Conservation (phyloP, 2,113 vertebrate species). For the Epinephelus cyanopodus region DNA sequence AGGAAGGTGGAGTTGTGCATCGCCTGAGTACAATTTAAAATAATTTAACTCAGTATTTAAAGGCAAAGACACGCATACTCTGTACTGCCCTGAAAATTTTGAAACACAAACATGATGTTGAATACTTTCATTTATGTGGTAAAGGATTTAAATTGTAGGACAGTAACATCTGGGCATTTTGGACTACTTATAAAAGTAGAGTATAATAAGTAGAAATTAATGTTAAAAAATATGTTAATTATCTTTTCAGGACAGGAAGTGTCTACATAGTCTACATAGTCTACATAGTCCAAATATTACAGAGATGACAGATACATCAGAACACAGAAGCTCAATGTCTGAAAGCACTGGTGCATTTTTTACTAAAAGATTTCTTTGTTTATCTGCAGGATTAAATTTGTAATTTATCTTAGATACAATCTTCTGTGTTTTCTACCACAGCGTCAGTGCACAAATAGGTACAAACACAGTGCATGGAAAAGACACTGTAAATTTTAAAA, state of each 20-base stretch:
- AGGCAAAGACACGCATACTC: neutral
- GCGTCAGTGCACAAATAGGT: slow-evolving; percentile 81
- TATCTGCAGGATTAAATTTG: neutral
- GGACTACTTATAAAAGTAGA: neutral
- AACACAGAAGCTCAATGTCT: neutral
- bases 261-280: neutral
- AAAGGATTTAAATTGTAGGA: neutral
- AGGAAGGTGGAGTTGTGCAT: neutral
- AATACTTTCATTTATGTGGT: neutral
- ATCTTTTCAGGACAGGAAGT: neutral
- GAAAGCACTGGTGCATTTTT: neutral
- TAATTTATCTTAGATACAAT: neutral
- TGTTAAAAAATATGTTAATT: neutral
- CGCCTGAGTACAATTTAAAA: neutral
- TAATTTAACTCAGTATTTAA: neutral
- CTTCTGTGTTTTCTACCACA: slow-evolving; percentile 72
- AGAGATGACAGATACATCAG: neutral
- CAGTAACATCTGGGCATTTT: neutral
- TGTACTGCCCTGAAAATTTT: neutral
- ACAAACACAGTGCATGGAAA: slow-evolving; percentile 69
- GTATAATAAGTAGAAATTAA: neutral
- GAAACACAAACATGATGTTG: neutral
- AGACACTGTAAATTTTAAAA: neutral
- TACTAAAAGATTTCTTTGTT: neutral
- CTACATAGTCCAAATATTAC: neutral